phyloP scores from a whole-genome alignment of 2,113 vertebrate genomes.

The Rutilus rutilus region DNA sequence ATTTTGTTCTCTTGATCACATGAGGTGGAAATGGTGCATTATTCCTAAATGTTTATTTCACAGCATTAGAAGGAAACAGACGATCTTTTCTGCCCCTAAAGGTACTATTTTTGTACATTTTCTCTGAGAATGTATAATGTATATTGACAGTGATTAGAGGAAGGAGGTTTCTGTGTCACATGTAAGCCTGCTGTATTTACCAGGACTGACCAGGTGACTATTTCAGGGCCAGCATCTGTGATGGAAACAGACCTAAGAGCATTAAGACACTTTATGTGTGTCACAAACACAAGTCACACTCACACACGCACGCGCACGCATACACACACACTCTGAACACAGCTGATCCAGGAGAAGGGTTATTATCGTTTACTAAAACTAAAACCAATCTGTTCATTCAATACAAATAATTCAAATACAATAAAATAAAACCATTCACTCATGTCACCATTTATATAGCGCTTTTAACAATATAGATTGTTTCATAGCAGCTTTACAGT shows the following conservation, averaged over 20 bases:
- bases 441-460: too few species aligned
- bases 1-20: background rate
- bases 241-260: conserved; percentile 16
- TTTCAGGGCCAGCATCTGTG: conserved; percentile 12
- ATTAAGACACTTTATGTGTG: conserved; percentile 30
- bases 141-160: background rate
- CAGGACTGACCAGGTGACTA: background rate
- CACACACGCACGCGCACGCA: background rate
- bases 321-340: too few species aligned
- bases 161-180: conserved; percentile 26
- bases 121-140: background rate
- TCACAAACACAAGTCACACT: background rate
- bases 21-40: background rate
- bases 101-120: background rate
- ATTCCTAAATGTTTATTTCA: background rate
- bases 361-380: too few species aligned
- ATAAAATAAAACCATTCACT: too few species aligned
- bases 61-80: background rate
- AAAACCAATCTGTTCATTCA: too few species aligned
- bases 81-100: background rate
- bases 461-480: too few species aligned
- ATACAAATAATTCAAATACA: too few species aligned
- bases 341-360: too few species aligned
- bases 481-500: too few species aligned
- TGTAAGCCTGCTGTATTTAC: conserved; percentile 7